Conservation (phyloP, 2,797 vertebrate species). For the Rhinogobio ventralis region DNA sequence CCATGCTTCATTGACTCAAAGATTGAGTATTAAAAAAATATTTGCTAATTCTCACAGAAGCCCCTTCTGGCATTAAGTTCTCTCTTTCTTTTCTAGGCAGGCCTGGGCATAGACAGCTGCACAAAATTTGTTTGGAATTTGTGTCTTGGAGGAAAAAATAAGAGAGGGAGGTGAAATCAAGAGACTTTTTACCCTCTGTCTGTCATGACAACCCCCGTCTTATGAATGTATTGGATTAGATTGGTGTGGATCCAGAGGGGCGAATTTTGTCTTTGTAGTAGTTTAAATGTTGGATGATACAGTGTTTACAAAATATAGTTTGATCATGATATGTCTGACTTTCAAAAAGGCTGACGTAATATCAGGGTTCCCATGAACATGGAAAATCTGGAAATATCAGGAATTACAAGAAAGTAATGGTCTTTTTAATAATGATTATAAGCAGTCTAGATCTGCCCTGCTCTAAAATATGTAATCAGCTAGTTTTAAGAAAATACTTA, state of each 20-base stretch:
- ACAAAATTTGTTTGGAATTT: constrained; percentile 89
- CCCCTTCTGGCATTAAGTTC: constrained; percentile 75
- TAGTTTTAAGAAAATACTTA: background rate
- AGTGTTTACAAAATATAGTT: constrained; percentile 31
- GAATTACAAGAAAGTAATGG: background rate
- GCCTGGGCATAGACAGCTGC: constrained; percentile 80
- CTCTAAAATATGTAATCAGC: background rate
- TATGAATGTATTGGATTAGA: constrained; percentile 34
- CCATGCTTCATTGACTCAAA: constrained; percentile 65
- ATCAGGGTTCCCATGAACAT: background rate
- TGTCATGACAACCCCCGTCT: constrained; percentile 32
- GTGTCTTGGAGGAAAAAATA: constrained; percentile 86
- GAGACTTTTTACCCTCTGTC: constrained; percentile 64
- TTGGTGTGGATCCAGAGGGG: constrained; percentile 18
- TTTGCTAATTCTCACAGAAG: constrained; percentile 78
- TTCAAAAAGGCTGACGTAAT: background rate
- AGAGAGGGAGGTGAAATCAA: constrained; percentile 77
- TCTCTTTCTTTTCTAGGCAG: constrained; percentile 76
- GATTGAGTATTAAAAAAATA: constrained; percentile 75
- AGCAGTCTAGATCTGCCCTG: background rate
- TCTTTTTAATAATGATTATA: background rate
- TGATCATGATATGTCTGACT: constrained; percentile 33
- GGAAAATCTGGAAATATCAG: background rate
- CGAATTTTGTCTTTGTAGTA: constrained; percentile 5
- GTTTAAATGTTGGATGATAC: constrained; percentile 19